Conservation (phyloP, 37 sponge, comb jelly and placozoan genomes). For the Oscarella lobularis region DNA sequence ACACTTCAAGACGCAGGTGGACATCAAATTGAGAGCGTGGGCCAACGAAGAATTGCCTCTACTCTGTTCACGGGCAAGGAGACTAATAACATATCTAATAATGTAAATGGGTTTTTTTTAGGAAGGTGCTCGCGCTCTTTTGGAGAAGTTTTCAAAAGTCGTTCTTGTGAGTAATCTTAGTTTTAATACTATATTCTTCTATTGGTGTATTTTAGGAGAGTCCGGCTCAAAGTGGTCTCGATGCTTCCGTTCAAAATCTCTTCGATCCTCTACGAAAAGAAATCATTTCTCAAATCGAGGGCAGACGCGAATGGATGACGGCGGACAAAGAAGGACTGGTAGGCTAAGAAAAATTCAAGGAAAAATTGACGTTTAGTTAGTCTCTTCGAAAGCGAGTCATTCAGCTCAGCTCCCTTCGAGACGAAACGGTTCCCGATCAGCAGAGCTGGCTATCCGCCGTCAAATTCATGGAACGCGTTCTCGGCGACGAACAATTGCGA, state of each 20-base stretch:
- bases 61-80: constrained; percentile 46
- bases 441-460: constrained; percentile 67
- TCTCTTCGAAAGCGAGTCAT: constrained; percentile 56
- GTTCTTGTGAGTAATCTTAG: too few relatives aligned
- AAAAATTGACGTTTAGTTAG: background rate
- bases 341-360: background rate
- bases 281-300: background rate
- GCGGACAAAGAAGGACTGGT: background rate
- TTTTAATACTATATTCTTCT: too few relatives aligned
- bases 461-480: constrained; percentile 44
- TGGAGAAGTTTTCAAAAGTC: too few relatives aligned
- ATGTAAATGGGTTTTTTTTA: too few relatives aligned
- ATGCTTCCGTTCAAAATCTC: background rate
- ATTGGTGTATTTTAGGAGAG: constrained; percentile 22
- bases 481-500: background rate
- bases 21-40: constrained; percentile 83
- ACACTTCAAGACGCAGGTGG: constrained; percentile 17
- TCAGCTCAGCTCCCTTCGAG: constrained; percentile 84
- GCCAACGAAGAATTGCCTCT: constrained; percentile 57
- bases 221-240: background rate
- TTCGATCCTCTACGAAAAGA: background rate
- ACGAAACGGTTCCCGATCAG: constrained; percentile 62
- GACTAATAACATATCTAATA: too few relatives aligned
- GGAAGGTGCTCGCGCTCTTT: too few relatives aligned
- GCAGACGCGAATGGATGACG: background rate